Evolutionary conservation across 1,140 invertebrate genomes (phyloP).

Genomic region (Hirudo medicinalis): DNA sequence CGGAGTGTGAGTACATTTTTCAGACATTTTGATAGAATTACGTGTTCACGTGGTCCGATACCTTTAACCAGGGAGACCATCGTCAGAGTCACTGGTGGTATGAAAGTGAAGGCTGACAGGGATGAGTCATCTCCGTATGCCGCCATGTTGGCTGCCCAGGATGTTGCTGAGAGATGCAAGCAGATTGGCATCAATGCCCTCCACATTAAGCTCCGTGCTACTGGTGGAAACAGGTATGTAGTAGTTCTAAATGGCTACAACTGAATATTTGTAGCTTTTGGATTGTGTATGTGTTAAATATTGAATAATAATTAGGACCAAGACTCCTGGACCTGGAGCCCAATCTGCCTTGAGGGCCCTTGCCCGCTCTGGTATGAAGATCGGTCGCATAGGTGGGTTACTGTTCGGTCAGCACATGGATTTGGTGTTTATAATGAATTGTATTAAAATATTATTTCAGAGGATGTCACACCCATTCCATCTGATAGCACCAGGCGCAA

Average conservation of each 20-base stretch:
- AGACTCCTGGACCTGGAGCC: constrained; percentile 73
- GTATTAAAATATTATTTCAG: constrained; percentile 34
- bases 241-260: no score
- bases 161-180: constrained; percentile 98
- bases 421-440: not conserved
- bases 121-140: constrained; percentile 99
- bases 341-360: constrained; percentile 93
- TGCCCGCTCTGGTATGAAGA: constrained; percentile 96
- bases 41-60: constrained; percentile 17
- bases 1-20: constrained; percentile 49
- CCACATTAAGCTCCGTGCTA: constrained; percentile 94
- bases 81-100: constrained; percentile 92
- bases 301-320: constrained; percentile 32
- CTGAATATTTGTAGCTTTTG: no score
- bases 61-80: constrained; percentile 76
- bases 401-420: not conserved
- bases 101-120: constrained; percentile 99
- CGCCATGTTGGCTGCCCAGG: constrained; percentile 99
- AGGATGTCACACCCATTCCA: constrained; percentile 97
- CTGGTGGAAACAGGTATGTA: constrained; percentile 72
- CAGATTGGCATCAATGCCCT: constrained; percentile 85
- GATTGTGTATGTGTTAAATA: not conserved
- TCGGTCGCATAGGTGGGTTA: constrained; percentile 75
- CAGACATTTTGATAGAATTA: not conserved
- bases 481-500: constrained; percentile 97